A percentile compares a stretch with the other conserved stretches of the same genome.
These are phyloP conservation scores for Netelia inedita DNA, from an alignment of 2,888 invertebrate species.

Conservation along the genomic window DNA sequence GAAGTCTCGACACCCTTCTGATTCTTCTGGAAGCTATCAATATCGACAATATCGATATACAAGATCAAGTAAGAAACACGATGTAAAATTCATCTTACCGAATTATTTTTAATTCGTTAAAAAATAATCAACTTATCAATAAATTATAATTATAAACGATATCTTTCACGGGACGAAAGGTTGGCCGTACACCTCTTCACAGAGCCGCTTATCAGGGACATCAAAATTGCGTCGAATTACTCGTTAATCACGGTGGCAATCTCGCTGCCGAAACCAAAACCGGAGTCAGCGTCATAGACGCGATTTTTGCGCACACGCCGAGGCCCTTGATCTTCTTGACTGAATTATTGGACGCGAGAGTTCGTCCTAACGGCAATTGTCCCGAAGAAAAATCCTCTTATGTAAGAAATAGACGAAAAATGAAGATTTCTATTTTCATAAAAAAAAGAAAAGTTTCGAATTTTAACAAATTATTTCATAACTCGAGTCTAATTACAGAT, in stretches of 20 bases:
- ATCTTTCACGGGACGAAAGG: conserved; percentile 53
- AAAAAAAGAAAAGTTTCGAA: background rate
- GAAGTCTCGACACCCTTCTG: conserved; percentile 73
- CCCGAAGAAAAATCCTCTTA: conserved; percentile 75
- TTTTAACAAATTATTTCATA: background rate
- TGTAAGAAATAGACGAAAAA: conserved; percentile 61
- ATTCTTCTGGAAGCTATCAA: conserved; percentile 69
- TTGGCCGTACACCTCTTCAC: conserved; percentile 86
- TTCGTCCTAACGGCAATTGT: conserved; percentile 75
- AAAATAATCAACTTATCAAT: too few relatives aligned
- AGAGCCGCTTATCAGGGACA: conserved; percentile 86
- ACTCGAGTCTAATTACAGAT: conserved; percentile 66
- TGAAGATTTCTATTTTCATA: background rate
- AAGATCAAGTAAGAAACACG: conserved; percentile 65
- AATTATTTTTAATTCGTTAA: too few relatives aligned
- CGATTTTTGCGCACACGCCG: conserved; percentile 82
- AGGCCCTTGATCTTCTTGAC: conserved; percentile 82
- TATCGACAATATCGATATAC: conserved; percentile 65
- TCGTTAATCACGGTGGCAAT: conserved; percentile 85
- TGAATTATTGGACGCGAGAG: conserved; percentile 81
- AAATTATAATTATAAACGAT: background rate
- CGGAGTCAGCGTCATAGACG: conserved; percentile 82
- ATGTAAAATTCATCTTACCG: background rate
- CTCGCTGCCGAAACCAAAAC: conserved; percentile 80
- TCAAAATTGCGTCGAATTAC: conserved; percentile 85